Base-by-base conservation (phyloP, 2,888 invertebrate genomes). In the Caradrina kadenii region DNA sequence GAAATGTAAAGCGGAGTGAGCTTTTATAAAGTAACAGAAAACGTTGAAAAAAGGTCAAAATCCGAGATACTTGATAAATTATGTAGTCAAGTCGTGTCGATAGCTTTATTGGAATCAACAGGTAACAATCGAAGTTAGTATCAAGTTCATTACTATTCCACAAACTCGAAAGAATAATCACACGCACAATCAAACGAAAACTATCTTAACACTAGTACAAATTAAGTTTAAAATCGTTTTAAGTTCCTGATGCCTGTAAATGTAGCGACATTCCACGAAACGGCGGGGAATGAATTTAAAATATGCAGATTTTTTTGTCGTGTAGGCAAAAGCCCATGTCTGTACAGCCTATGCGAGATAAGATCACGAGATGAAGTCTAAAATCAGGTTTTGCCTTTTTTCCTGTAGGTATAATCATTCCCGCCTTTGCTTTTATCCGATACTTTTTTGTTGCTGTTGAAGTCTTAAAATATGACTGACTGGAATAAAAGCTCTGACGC, bases 241-340 rank as follows among this genome's bases (percentile, higher is more conserved):
- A 13, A 21, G 11, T 22, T n/a, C 7, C 53, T 22, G 35, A 52
- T 17, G 39, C 35, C 70, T 55, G 63, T 45, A 53, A 74, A 77
- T 60, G 45, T 60, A 72, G 62, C 66, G 35, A 65, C 65, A 78
- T 83, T 82, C 84, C 82, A 80, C 71, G 83, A 78, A 82, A 64
- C 69, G 73, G 68, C 82, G 76, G 69, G 78, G 66, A 74, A 71
- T 55, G 53, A 69, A 75, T 76, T 76, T 77, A 60, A 77, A 80
- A 70, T 65, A 69, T 72, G 75, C 73, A 70, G 69, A 22, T 59
- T 60, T 77, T 82, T 81, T 74, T 76, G 62, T 59, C 39, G 17
- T 63, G 22, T 62, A 52, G 21, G 54, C 45, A 59, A 52, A 49
- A 17, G 45, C 19, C 15, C 17, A 39, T 21, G 15, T 15, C 17